Evolutionary conservation across 2,888 invertebrate genomes (phyloP), one percentile per base, ranked within the genome.

Genomic region (Timema podura): DNA sequence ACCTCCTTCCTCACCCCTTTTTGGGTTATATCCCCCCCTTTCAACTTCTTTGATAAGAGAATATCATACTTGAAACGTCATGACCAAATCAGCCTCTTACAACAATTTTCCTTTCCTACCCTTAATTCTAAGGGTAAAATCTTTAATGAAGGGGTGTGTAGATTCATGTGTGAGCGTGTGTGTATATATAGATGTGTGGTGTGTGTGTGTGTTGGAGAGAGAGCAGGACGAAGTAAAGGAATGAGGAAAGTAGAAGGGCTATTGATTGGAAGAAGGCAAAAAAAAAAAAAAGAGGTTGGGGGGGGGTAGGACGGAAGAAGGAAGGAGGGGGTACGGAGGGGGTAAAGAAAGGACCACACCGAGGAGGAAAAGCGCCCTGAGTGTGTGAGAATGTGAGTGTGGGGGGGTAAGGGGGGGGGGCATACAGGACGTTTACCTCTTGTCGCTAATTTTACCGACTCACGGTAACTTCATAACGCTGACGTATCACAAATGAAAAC

Each of bases 401-500:
- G 30, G 30, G 3, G 30, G 30, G 30, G n/a, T n/a, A n/a, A n/a
- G n/a, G 30, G 3, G 30, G 30, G 3, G 30, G 30, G 3, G 30
- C 30, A 30, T 3, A 30, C 30, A 30, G 30, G 30, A 30, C n/a
- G n/a, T n/a, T n/a, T n/a, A n/a, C 30, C 30, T 30, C 30, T 30
- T 30, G 30, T 30, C 30, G 30, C 30, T 30, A 30, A 3, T 30
- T 30, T 30, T 30, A 30, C 30, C 3, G 30, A 30, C 30, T 30
- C 30, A 30, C 30, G 30, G 30, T 61, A 45, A 61, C 61, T 45
- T 61, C 61, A 61, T 61, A 61, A 61, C 61, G 61, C 61, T 61
- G 61, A 61, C 61, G 30, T 61, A 61, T 61, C 61, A 61, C 61
- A 61, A 61, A 61, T 45, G 61, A 61, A 61, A 61, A 61, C 61